These are phyloP conservation scores for Pogona vitticeps DNA, from an alignment of 2,113 vertebrate species.

Conservation along the genomic window DNA sequence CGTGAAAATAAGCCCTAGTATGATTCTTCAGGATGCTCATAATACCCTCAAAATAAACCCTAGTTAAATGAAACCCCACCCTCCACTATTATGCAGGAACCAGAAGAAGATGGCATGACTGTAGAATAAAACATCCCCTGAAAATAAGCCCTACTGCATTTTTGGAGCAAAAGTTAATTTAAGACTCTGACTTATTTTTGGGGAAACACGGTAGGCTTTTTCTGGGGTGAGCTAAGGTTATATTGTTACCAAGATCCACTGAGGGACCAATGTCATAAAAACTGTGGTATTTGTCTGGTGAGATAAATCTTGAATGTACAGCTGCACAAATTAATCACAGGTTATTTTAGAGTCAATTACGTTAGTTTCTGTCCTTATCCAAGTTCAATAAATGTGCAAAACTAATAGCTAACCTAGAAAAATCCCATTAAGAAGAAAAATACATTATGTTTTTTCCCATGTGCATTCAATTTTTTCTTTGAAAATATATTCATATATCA, in stretches of 20 bases:
- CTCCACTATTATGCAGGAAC: no score
- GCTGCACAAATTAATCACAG: not conserved
- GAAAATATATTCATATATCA: not conserved
- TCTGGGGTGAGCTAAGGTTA: not conserved
- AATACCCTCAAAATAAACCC: no score
- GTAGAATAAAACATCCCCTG: no score
- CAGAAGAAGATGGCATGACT: no score
- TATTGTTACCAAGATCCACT: not conserved
- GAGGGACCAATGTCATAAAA: not conserved
- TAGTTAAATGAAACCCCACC: no score
- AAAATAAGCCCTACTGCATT: no score
- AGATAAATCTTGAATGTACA: not conserved
- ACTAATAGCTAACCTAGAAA: not conserved
- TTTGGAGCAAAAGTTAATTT: no score
- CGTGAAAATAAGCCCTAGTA: no score
- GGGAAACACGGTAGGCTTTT: not conserved
- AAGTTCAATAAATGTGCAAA: not conserved
- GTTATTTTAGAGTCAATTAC: not conserved
- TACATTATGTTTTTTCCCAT: no score
- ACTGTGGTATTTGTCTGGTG: not conserved
- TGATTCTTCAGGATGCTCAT: no score
- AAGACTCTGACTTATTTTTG: no score
- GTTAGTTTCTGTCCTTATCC: not conserved
- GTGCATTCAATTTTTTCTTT: not conserved
- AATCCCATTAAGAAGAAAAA: not conserved